Evolutionary conservation across 2,888 invertebrate genomes (phyloP).

Genomic region (Apotomis betuletana): DNA sequence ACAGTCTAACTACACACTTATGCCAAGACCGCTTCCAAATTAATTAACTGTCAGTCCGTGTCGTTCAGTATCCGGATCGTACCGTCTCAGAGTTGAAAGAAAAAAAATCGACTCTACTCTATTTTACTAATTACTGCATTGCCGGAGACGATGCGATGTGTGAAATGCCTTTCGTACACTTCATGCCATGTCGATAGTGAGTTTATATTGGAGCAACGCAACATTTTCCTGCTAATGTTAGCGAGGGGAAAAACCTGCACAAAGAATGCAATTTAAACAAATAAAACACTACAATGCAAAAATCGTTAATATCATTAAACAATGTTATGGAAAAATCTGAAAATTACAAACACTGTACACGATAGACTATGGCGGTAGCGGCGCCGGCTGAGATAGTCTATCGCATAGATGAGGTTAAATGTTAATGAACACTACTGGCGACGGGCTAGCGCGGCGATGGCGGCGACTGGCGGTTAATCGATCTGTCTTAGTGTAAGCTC

Average conservation of each 20-base stretch:
- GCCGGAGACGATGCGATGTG: slow-evolving; percentile 65
- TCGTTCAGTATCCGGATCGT: slow-evolving; percentile 46
- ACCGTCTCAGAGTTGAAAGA: slow-evolving; percentile 45
- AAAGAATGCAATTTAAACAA: slow-evolving; percentile 81
- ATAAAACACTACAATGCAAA: slow-evolving; percentile 80
- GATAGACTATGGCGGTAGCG: slow-evolving; percentile 56
- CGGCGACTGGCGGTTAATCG: slow-evolving; percentile 59
- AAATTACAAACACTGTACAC: slow-evolving; percentile 62
- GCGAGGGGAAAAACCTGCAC: slow-evolving; percentile 82
- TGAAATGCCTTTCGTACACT: slow-evolving; percentile 71
- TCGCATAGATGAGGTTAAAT: slow-evolving; percentile 53
- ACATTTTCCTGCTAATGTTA: slow-evolving; percentile 83
- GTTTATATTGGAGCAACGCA: slow-evolving; percentile 77
- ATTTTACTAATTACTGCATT: slow-evolving; percentile 57
- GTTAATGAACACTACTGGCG: slow-evolving; percentile 60
- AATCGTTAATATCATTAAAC: slow-evolving; percentile 62
- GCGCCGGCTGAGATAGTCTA: slow-evolving; percentile 55
- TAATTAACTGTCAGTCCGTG: slow-evolving; percentile 65
- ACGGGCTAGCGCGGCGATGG: slow-evolving; percentile 64
- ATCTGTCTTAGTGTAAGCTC: slow-evolving; percentile 77
- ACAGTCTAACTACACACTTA: slow-evolving; percentile 74
- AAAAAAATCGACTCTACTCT: slow-evolving; percentile 50
- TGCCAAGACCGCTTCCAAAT: slow-evolving; percentile 69
- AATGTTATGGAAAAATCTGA: slow-evolving; percentile 69
- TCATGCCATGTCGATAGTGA: slow-evolving; percentile 69